Base-by-base conservation (phyloP, 2,888 invertebrate species). In the Catonia carolina region DNA sequence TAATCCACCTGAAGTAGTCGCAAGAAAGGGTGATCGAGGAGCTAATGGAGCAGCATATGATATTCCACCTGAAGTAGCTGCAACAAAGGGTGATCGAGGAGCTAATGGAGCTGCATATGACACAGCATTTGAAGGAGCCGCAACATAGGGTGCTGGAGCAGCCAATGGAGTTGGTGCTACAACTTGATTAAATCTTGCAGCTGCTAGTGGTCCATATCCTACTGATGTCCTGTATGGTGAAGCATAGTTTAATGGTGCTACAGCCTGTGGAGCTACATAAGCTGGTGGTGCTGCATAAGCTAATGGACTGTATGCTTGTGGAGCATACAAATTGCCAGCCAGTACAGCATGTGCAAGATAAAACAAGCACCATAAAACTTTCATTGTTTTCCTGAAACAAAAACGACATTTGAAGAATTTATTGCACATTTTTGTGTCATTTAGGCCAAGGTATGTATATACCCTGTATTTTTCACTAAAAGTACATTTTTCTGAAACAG, bases 21-120 rank as follows among this genome's bases (percentile, higher is more conserved):
- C 54, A 8, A 36, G 49, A 8, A 18, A 33, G 17, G n/a, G n/a
- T n/a, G n/a, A n/a, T 27, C 8, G 4, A 6, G 59, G 37, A 12
- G 49, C 53, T 36, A 22, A 35, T 12, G 50, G 45, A 39, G 60
- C 59, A 1, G 52, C 53, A 50, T 56, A 58, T 8, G 42, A 39
- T 17, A 56, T 33, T 1, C 45, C 27, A 3, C 35, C 35, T 37
- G 47, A 45, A 48, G 53, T 56, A 14, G 51, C 36, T 2, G 50
- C 57, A n/a, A n/a, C n/a, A n/a, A n/a, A n/a, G n/a, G n/a, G n/a
- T n/a, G n/a, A n/a, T n/a, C n/a, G n/a, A 20, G 61, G 35, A 23
- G 56, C 52, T 37, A 39, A 54, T 17, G 56, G 39, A 1, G 48
- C 39, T 1, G 22, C 8, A 6, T 18, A 2, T 7, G 47, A 12